Evolutionary conservation across 1,140 invertebrate species (phyloP).

Genomic region (Polypedilum pembai): DNA sequence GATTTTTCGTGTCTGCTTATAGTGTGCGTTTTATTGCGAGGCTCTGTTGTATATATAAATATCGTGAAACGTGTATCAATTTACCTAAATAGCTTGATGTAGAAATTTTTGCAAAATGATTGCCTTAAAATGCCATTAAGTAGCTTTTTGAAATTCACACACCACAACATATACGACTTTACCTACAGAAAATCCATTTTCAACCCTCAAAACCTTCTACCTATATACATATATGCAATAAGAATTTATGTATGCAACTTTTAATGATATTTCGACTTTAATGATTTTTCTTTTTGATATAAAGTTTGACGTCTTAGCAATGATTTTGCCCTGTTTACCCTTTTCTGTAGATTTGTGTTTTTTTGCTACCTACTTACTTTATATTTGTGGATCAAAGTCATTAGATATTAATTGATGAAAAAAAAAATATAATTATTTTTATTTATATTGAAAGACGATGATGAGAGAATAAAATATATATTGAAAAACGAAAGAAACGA

Average conservation of each 20-base stretch:
- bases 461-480: too few relatives aligned
- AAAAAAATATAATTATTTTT: slow-evolving; percentile 20
- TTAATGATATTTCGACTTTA: not conserved
- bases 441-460: not conserved
- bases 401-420: not conserved
- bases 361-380: not conserved
- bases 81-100: not conserved
- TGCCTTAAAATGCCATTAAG: slow-evolving; percentile 5
- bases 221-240: not conserved
- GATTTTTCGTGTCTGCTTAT: not conserved
- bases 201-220: not conserved
- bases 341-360: not conserved
- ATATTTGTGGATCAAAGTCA: slow-evolving; percentile 3
- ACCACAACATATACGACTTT: not conserved
- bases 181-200: not conserved
- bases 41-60: not conserved
- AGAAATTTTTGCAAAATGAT: slow-evolving; percentile 1
- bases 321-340: not conserved
- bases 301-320: not conserved
- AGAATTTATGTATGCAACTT: not conserved
- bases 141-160: not conserved
- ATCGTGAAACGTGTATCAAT: not conserved
- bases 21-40: slow-evolving; percentile 10
- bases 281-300: not conserved
- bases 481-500: too few relatives aligned